Evolutionary conservation across 2,888 invertebrate species (phyloP), one percentile per base, ranked within the genome.

Genomic region (Cheilosia soror): DNA sequence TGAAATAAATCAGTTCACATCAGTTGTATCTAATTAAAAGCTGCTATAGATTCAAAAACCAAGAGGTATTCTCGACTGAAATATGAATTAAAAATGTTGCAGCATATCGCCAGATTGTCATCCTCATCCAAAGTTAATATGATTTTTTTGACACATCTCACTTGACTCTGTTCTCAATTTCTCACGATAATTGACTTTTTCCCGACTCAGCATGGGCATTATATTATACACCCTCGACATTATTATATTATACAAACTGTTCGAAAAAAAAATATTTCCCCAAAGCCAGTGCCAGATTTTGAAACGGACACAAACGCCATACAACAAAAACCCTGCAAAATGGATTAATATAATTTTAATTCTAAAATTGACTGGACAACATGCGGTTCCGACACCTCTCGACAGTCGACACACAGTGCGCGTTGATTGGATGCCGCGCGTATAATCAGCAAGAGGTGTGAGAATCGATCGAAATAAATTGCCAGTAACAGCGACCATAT

Each of bases 401-500:
- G 37, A 3, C 37, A 37, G 20, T 20, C 20, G 20, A 20, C 66
- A 73, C 68, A 65, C 7, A 42, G 60, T 29, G 37, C 11, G 11
- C 65, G 75, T 85, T 85, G 81, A 85, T 85, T 85, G 85, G 85
- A 72, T 85, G 66, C 69, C 49, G 51, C 13, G 27, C 15, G 7
- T 53, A 57, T 69, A 84, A 84, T 81, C 76, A 77, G 71, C 66
- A 55, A 66, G 65, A 85, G 85, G 85, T 85, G 85, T 85, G 81
- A 85, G 81, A 85, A 85, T 85, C 85, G 66, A 77, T 81, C 81
- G 81, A 85, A 80, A 75, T 80, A 84, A 80, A 84, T 78, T 83
- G 53, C 53, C 80, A 27, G 55, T 9, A 60, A 37, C 49, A 57
- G 20, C 47, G 15, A 13, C 6, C 47, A 49, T 20, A 29, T 7